Conservation (phyloP, 2,113 vertebrate species). For the Tonatia bakeri region DNA sequence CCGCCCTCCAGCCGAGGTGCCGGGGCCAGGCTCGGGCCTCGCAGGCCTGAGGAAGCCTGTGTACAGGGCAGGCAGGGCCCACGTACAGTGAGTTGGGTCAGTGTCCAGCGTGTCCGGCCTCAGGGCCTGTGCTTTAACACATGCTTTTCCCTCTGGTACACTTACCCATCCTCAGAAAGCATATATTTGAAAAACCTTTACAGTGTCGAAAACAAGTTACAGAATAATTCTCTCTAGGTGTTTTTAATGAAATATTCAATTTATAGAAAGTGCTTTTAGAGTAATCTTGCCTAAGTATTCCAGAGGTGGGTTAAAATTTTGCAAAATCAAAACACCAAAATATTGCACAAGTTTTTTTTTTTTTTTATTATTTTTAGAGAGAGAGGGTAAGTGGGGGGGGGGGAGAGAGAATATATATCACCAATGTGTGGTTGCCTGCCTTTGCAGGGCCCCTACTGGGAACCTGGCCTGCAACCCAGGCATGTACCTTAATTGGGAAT, state of each 20-base stretch:
- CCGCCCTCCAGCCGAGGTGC: background rate
- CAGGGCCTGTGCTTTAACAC: accelerated
- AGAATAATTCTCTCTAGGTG: background rate
- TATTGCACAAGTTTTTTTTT: background rate
- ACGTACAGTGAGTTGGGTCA: accelerated
- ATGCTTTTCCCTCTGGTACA: background rate
- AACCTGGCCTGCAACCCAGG: no score
- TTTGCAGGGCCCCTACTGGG: no score
- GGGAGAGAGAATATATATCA: no score
- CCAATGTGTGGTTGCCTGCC: no score
- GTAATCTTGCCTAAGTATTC: background rate
- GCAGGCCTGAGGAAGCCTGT: background rate
- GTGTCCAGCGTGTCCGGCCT: background rate
- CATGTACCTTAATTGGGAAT: no score
- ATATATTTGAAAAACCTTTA: background rate
- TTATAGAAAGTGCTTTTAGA: background rate
- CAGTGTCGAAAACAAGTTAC: background rate
- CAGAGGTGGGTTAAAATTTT: background rate
- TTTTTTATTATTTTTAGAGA: no score
- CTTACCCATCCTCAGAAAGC: background rate
- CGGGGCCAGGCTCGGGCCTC: background rate
- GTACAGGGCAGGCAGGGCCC: no score
- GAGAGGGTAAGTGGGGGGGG: no score
- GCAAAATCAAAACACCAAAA: background rate
- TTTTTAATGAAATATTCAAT: background rate